Percentiles rank a stretch among this genome's conserved stretches.
Evolutionary conservation across 2,888 invertebrate genomes (phyloP).

Genomic region (Brachyptera risi): DNA sequence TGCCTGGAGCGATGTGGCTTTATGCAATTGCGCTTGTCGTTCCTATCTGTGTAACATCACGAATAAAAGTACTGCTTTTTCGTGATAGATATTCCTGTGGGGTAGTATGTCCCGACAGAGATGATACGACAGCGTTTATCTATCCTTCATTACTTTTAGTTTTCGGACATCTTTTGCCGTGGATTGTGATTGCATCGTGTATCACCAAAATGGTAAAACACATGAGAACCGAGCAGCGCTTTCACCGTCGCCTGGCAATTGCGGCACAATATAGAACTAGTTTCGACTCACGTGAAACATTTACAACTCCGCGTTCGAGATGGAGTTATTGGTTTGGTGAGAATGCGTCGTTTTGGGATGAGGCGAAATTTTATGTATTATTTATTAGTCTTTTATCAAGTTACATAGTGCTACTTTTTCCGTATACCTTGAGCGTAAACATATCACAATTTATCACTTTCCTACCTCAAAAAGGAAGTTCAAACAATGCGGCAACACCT

Average conservation of each 20-base stretch:
- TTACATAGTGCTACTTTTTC: slow-evolving; percentile 24
- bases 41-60: slow-evolving; percentile 15
- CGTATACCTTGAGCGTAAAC: slow-evolving; percentile 22
- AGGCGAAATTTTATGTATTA: slow-evolving; percentile 23
- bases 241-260: background rate
- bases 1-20: slow-evolving; percentile 18
- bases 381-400: slow-evolving; percentile 15
- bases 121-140: too few relatives aligned
- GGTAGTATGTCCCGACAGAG: too few relatives aligned
- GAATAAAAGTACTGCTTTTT: too few relatives aligned
- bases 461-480: slow-evolving; percentile 16
- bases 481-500: background rate
- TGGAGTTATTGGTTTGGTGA: too few relatives aligned
- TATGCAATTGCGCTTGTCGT: slow-evolving; percentile 19
- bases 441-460: slow-evolving; percentile 16
- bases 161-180: slow-evolving; percentile 34
- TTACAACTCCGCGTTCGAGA: too few relatives aligned
- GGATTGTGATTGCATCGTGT: slow-evolving; percentile 21
- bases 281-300: too few relatives aligned
- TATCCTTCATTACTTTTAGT: too few relatives aligned
- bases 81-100: too few relatives aligned
- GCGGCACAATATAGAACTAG: too few relatives aligned
- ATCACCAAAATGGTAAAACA: slow-evolving; percentile 4
- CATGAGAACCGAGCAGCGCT: background rate
- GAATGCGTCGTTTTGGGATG: too few relatives aligned